Evolutionary conservation across 2,888 invertebrate genomes (phyloP), one percentile per base, ranked within the genome.

Genomic region (Horisme vitalbata): DNA sequence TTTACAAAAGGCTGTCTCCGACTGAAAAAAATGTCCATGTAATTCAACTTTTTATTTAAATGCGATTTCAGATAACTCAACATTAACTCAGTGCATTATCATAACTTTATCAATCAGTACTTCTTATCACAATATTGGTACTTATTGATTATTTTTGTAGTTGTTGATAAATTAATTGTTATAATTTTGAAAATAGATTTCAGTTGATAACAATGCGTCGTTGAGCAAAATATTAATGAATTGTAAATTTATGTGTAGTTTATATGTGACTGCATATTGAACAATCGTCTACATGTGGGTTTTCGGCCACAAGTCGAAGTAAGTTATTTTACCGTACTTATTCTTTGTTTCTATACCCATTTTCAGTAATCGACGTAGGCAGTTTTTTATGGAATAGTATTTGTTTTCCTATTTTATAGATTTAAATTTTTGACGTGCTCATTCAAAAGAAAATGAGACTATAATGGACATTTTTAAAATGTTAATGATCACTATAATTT

Each of bases 121-220:
- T 45, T 41, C 52, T 65, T 71, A 74, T 74, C 73, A 30, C 41
- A 57, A 55, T 66, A 53, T 62, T 41, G 61, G 57, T 55, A 57
- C 63, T 66, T 66, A 63, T 65, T 67, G n/a, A 63, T 28, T 35
- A 55, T 5, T 18, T 18, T 46, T 64, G 55, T 64, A 59, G 61
- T 43, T 47, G 12, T 44, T 57, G 63, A 71, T 68, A 68, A 65
- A 60, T 64, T 60, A 46, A 57, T 63, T 58, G 55, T 59, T 61
- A 28, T 55, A 59, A 14, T 34, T 46, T 49, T 26, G 60, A 65
- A 65, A 63, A 63, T 55, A 50, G 59, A 53, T 52, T 56, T 59
- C 66, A 74, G 69, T 72, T 57, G 65, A 61, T 62, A 56, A 57
- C 59, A 60, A 68, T 70, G 60, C 57, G 54, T 62, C 53, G 55